Conservation (phyloP, 2,888 invertebrate species). For the Reticulitermes lucifugus region DNA sequence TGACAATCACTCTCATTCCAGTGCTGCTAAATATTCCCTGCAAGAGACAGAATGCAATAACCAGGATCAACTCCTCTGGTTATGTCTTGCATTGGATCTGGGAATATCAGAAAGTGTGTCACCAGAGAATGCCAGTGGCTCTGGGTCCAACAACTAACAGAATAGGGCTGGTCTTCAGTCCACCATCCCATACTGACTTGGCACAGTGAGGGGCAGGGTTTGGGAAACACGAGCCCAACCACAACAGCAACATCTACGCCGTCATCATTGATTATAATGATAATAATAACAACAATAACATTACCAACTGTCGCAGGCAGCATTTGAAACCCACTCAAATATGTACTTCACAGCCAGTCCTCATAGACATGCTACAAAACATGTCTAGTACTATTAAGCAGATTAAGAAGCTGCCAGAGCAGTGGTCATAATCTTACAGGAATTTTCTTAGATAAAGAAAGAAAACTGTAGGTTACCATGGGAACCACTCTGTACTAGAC, state of each 20-base stretch:
- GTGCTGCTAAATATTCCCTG: neutral
- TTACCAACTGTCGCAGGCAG: constrained; percentile 4
- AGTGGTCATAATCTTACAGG: neutral
- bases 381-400: neutral
- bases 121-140: neutral
- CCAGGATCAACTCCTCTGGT: neutral
- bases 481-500: neutral
- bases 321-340: constrained; percentile 22
- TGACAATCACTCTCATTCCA: neutral
- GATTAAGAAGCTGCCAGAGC: neutral
- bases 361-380: neutral
- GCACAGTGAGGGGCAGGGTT: constrained; percentile 52
- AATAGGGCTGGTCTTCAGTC: constrained; percentile 51
- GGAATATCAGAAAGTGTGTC: too few species aligned
- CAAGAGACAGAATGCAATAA: neutral
- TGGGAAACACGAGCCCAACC: constrained; percentile 46
- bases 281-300: constrained; percentile 19
- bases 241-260: constrained; percentile 10
- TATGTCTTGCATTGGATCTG: too few species aligned
- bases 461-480: neutral
- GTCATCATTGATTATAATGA: too few species aligned
- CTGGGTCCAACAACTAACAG: constrained; percentile 46
- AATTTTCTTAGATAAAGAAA: neutral
- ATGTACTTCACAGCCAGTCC: constrained; percentile 44
- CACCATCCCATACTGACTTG: constrained; percentile 48